Evolutionary conservation across 2,888 invertebrate species (phyloP).

Genomic region (Agrochola lychnidis): DNA sequence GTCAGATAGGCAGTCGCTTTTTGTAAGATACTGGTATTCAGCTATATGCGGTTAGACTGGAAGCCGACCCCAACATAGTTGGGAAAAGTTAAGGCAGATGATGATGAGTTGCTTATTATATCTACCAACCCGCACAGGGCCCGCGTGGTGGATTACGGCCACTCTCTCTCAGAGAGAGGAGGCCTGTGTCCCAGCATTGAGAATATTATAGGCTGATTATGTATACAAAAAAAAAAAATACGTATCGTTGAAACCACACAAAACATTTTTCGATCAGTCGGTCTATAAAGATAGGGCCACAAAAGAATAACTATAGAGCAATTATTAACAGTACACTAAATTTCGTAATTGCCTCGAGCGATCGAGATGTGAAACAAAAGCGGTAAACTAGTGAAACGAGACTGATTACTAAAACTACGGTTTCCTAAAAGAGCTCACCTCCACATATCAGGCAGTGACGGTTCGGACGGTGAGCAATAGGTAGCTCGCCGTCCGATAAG

Average conservation of each 20-base stretch:
- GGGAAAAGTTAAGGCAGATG: background rate
- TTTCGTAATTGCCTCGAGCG: slow-evolving; percentile 42
- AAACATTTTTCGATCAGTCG: background rate
- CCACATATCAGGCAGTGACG: too few species aligned
- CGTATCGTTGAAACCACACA: background rate
- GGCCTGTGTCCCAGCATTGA: too few species aligned
- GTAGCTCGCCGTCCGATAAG: too few species aligned
- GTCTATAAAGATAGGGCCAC: slow-evolving; percentile 2
- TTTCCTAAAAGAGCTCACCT: background rate
- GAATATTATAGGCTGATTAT: too few species aligned
- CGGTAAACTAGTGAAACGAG: slow-evolving; percentile 7
- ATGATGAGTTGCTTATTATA: too few species aligned
- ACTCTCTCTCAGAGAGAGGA: too few species aligned
- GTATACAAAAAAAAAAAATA: too few species aligned
- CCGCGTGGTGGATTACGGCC: too few species aligned
- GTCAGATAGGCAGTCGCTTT: too few species aligned
- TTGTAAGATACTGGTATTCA: background rate
- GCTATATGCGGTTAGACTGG: background rate
- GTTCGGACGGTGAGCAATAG: too few species aligned
- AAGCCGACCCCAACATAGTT: background rate
- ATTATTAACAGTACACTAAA: slow-evolving; percentile 41
- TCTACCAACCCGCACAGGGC: too few species aligned
- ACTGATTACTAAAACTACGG: slow-evolving; percentile 27
- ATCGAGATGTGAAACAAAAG: slow-evolving; percentile 31
- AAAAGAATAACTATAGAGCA: slow-evolving; percentile 12